Evolutionary conservation across 2,797 vertebrate species (phyloP), one percentile per base, ranked within the genome.

Genomic region (Dromococcyx pavoninus): DNA sequence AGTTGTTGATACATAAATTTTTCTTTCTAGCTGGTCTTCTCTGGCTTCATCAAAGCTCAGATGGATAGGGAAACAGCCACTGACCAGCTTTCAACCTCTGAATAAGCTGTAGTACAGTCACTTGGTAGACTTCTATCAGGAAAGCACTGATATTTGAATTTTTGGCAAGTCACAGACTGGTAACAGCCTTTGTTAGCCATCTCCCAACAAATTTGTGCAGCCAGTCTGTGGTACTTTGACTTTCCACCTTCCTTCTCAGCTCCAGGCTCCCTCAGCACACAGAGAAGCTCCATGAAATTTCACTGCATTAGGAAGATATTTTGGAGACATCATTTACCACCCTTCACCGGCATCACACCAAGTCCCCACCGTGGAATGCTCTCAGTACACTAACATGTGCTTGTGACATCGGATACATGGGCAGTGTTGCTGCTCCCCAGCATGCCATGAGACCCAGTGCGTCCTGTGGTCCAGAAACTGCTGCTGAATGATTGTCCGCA

Each of bases 391-490:
- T 32, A 32, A 37, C 0, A 2, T 13, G 50, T 2, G 0, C 62
- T 64, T 27, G 24, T 58, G 56, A 64, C 28, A 5, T 28, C 58
- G 70, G 37, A 33, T 44, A 16, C 2, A 1, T 4, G 5, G 37
- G 48, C 46, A 61, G 9, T 10, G 41, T 27, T 35, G 39, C 27
- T 3, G 21, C 28, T 69, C 23, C 35, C 17, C 37, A 33, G 69
- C 1, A 0, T 28, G 24, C 33, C 37, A 51, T 8, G 27, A 69
- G 37, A 27, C 41, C 81, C 41, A 46, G 10, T 0, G 0, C 25
- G 35, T 39, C 41, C 51, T 60, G 46, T 16, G 50, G 74, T 17
- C n/a, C 51, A 43, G 16, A 53, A 77, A 25, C 25, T 69, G 35
- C 65, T 61, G 57, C 70, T 61, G n/a, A 56, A 53, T 32, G 24